A percentile compares a stretch with the other conserved stretches of the same genome.
phyloP scores from a whole-genome alignment of 2,888 invertebrate species.

The Eumacrocentrus americanus region DNA sequence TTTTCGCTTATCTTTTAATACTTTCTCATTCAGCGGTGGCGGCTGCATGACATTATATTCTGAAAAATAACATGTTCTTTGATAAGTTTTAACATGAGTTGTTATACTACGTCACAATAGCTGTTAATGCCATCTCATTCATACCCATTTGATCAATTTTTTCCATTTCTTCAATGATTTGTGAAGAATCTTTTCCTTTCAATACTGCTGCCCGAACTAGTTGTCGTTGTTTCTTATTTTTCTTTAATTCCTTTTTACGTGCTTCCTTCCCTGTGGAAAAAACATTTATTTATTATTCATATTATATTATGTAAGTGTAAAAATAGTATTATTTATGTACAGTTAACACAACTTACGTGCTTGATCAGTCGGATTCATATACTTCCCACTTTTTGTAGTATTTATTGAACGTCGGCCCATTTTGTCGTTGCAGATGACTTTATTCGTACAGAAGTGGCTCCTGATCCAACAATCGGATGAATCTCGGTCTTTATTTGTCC shows the following conservation, averaged over 20 bases:
- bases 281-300: too few relatives aligned
- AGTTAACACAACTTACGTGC: too few relatives aligned
- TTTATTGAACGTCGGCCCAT: too few relatives aligned
- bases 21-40: slow-evolving; percentile 94
- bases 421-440: too few relatives aligned
- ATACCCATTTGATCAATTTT: slow-evolving; percentile 98
- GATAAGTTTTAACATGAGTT: neutral
- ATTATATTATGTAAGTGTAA: too few relatives aligned
- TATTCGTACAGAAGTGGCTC: too few relatives aligned
- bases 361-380: too few relatives aligned
- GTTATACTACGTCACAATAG: neutral
- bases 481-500: too few relatives aligned
- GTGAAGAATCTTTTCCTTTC: slow-evolving; percentile 96
- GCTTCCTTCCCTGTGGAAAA: slow-evolving; percentile 98
- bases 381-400: too few relatives aligned
- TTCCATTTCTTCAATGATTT: slow-evolving; percentile 93
- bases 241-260: slow-evolving; percentile 95
- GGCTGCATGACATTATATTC: slow-evolving; percentile 95
- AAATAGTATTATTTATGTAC: too few relatives aligned
- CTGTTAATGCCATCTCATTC: slow-evolving; percentile 3
- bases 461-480: too few relatives aligned
- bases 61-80: slow-evolving; percentile 53
- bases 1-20: slow-evolving; percentile 93
- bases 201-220: slow-evolving; percentile 95
- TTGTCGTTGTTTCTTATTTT: slow-evolving; percentile 96